A percentile compares a stretch with the other conserved stretches of the same genome.
Evolutionary conservation across 2,113 vertebrate species (phyloP).

Genomic region (Calonectris borealis): DNA sequence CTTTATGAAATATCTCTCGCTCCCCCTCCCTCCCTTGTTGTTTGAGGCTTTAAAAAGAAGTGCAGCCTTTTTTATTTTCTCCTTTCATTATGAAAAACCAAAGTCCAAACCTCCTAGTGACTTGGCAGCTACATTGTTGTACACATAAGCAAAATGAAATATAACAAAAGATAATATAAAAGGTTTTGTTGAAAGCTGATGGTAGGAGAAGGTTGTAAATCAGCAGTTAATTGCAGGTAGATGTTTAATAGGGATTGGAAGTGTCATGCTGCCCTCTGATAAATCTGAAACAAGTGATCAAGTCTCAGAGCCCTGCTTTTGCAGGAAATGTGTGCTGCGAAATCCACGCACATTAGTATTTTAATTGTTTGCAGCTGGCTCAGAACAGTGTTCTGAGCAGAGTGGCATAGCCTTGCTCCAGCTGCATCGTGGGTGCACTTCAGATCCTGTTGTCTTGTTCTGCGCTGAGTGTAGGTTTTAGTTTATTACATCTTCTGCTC

Average conservation of each 20-base stretch:
- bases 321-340: neutral
- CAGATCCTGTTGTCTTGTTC: neutral
- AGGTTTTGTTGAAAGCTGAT: neutral
- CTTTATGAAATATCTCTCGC: neutral
- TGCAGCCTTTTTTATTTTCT: neutral
- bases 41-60: neutral
- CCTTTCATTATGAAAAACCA: neutral
- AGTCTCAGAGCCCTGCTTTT: neutral
- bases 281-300: neutral
- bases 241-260: neutral
- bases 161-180: neutral
- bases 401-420: neutral
- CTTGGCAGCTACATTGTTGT: neutral
- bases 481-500: neutral
- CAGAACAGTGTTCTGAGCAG: neutral
- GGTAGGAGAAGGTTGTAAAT: neutral
- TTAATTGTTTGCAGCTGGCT: neutral
- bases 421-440: rapidly evolving
- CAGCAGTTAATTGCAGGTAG: neutral
- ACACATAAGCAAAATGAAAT: neutral
- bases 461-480: neutral
- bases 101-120: neutral
- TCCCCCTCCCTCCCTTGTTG: rapidly evolving
- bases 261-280: neutral
- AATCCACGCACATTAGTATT: neutral